A percentile compares a stretch with the other conserved stretches of the same genome.
Conservation (phyloP, 1,140 invertebrate genomes). For the Stegodyphus dumicola region DNA sequence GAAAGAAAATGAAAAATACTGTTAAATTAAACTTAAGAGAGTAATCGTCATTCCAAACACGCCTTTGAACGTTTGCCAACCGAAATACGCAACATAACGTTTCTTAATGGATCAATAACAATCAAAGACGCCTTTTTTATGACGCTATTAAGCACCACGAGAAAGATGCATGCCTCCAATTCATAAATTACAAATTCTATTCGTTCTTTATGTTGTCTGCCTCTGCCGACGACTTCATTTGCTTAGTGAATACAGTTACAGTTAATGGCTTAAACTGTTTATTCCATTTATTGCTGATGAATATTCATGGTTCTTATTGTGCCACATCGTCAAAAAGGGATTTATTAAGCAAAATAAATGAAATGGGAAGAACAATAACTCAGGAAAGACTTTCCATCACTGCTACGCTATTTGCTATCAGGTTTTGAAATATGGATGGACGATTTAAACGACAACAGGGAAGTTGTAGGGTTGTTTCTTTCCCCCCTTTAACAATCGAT, state of each 20-base stretch:
- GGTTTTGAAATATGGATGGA: too few relatives aligned
- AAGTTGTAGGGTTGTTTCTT: background rate
- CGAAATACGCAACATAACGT: background rate
- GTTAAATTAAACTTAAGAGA: background rate
- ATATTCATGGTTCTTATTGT: constrained; percentile 23
- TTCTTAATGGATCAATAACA: constrained; percentile 14
- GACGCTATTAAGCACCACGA: background rate
- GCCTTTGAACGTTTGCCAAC: background rate
- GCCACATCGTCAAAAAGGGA: background rate
- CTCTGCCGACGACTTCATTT: constrained; percentile 3
- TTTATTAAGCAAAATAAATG: background rate
- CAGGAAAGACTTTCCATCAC: background rate
- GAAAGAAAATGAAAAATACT: background rate
- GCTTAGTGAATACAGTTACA: background rate
- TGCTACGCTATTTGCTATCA: too few relatives aligned
- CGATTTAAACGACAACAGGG: too few relatives aligned
- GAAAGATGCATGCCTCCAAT: background rate
- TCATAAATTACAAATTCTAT: constrained; percentile 19
- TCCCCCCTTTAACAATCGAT: background rate
- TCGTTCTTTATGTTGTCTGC: background rate
- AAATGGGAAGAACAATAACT: background rate
- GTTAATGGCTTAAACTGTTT: constrained; percentile 27
- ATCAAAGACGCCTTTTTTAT: constrained; percentile 8
- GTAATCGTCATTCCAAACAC: background rate
- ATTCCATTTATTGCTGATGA: constrained; percentile 27